Evolutionary conservation across 2,888 invertebrate species (phyloP), one percentile per base, ranked within the genome.

Genomic region (Eristalis pertinax): DNA sequence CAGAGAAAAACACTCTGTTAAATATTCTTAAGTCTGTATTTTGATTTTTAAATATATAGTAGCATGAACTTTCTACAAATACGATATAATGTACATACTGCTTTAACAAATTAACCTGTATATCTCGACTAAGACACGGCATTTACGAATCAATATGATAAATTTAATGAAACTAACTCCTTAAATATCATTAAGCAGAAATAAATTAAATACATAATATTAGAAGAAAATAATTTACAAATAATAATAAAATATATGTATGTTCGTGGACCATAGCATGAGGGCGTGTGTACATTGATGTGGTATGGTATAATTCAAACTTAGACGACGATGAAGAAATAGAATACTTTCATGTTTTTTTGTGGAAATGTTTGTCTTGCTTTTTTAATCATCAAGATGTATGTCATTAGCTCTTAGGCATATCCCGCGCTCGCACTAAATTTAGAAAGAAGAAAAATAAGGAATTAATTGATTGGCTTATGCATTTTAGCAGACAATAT

Each of bases 341-440:
- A 56, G 65, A 74, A 81, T 76, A 81, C 76, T 85, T 85, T 80
- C 56, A 32, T 32, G 32, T 32, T 32, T 68, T 80, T n/a, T 50
- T 50, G n/a, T 50, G 50, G 4, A 15, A 15, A 43, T n/a, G 5
- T 50, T 50, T 50, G 1, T 50, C 50, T 50, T 50, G 19, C 0
- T 50, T 19, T 50, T 8, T 5, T 32, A 32, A 19, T 2, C 50
- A 19, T 19, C 50, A 50, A 19, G 19, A 19, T 50, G 19, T 8
- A 8, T n/a, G 19, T 50, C 50, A 90, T 91, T 91, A 92, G 90
- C 91, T 92, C 86, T 92, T 91, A 62, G 92, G 93, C 93, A 93
- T 93, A 86, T 92, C 92, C 84, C 93, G 92, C 68, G 94, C 94
- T 90, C 94, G 93, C 94, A 95, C 95, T 95, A 91, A 38, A 94